These are phyloP conservation scores for Noctua fimbriata DNA, from an alignment of 2,888 invertebrate species.

Conservation along the genomic window DNA sequence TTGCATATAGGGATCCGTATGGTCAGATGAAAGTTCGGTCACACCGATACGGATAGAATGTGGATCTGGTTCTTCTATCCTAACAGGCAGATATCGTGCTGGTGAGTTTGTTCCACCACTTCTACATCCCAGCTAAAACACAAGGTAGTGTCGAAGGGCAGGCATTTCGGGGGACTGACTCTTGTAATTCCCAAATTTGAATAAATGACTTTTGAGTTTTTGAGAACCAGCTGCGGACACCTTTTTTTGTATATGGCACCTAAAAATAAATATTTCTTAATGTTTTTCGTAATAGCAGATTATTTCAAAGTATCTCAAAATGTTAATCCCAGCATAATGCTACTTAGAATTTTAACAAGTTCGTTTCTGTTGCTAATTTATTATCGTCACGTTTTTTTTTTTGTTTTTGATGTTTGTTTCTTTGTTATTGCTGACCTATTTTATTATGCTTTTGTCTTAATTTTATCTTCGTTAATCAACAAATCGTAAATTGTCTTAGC, in stretches of 20 bases:
- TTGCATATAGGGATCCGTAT: conserved; percentile 20
- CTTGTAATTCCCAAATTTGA: no score
- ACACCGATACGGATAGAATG: no score
- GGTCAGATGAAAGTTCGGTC: conserved; percentile 1
- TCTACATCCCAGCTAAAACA: no score
- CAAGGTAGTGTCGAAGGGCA: no score
- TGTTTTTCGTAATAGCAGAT: background rate
- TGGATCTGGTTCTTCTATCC: background rate
- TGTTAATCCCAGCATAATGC: conserved; percentile 11
- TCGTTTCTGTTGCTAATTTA: conserved; percentile 20
- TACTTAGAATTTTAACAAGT: conserved; percentile 23
- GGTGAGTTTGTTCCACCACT: no score
- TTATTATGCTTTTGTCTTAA: background rate
- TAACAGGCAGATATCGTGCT: background rate
- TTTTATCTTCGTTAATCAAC: background rate
- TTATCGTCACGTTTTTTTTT: conserved; percentile 38
- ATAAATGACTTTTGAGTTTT: no score
- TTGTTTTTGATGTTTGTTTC: conserved; percentile 32
- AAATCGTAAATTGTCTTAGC: background rate
- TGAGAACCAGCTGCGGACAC: background rate
- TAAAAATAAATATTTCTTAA: background rate
- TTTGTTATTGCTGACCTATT: conserved; percentile 27
- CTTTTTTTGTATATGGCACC: background rate
- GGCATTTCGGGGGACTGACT: no score
- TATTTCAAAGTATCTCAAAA: conserved; percentile 6